phyloP scores from a whole-genome alignment of 2,113 vertebrate species.

The Lasiurus borealis region DNA sequence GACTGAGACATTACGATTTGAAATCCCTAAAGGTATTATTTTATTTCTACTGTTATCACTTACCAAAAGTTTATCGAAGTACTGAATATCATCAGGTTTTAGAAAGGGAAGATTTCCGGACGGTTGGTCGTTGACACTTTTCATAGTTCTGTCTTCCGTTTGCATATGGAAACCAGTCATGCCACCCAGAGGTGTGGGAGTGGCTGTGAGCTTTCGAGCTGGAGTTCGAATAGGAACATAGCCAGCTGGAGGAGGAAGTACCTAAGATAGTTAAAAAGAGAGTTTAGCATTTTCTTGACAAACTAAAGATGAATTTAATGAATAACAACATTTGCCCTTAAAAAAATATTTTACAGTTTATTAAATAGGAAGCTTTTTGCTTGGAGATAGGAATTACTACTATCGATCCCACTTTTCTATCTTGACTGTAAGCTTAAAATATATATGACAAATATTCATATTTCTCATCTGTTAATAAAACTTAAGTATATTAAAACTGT shows the following conservation, averaged over 20 bases:
- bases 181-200: slow-evolving; percentile 96
- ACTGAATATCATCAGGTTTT: slow-evolving; percentile 99
- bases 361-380: not conserved
- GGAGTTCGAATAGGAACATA: slow-evolving; percentile 99
- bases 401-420: not conserved
- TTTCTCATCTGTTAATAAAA: slow-evolving; percentile 27
- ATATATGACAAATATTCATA: not conserved
- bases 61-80: slow-evolving; percentile 98
- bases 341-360: slow-evolving; percentile 21
- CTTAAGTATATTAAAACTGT: not conserved
- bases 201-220: slow-evolving; percentile 96
- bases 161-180: slow-evolving; percentile 99
- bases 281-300: not conserved
- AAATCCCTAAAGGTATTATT: not conserved
- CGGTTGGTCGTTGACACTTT: slow-evolving; percentile 98
- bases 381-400: slow-evolving; percentile 6
- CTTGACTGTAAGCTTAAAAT: slow-evolving; percentile 18
- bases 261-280: slow-evolving; percentile 85
- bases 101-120: slow-evolving; percentile 99
- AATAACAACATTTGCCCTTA: not conserved
- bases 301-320: not conserved
- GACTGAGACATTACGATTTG: not conserved
- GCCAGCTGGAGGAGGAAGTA: slow-evolving; percentile 97
- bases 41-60: slow-evolving; percentile 67
- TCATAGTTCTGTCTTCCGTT: slow-evolving; percentile 95